Percentiles rank a stretch among this genome's conserved stretches.
Conservation (phyloP, 1,140 invertebrate genomes). For the Drosophila sp. region DNA sequence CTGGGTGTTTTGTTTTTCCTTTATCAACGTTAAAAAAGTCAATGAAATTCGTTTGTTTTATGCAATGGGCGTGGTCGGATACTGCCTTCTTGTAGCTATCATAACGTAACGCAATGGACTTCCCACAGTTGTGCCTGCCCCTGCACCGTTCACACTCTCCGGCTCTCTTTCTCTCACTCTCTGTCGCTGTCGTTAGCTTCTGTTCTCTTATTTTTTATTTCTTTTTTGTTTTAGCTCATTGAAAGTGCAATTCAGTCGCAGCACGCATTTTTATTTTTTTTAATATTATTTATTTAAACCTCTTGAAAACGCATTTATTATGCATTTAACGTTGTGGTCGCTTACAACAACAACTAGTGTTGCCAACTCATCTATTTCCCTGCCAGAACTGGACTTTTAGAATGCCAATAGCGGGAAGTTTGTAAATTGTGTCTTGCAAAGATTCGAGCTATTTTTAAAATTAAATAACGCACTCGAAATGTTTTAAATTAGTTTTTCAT, state of each 20-base stretch:
- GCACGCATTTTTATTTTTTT: slow-evolving; percentile 74
- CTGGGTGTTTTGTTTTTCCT: not conserved
- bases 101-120: slow-evolving; percentile 26
- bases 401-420: too few species aligned
- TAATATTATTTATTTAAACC: slow-evolving; percentile 56
- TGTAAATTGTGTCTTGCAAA: too few species aligned
- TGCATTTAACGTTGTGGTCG: slow-evolving; percentile 76
- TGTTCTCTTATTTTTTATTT: slow-evolving; percentile 21
- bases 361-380: too few species aligned
- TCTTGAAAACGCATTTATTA: slow-evolving; percentile 75
- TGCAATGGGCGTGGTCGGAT: slow-evolving; percentile 35
- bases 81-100: slow-evolving; percentile 18
- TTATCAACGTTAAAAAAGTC: slow-evolving; percentile 59
- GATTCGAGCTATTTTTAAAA: too few species aligned
- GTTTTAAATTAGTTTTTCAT: too few species aligned
- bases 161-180: slow-evolving; percentile 3
- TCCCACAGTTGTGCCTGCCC: slow-evolving; percentile 17
- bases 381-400: too few species aligned
- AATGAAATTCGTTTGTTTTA: slow-evolving; percentile 53
- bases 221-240: slow-evolving; percentile 73
- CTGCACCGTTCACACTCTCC: not conserved
- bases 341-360: slow-evolving; percentile 44
- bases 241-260: slow-evolving; percentile 73
- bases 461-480: too few species aligned
- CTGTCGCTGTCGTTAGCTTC: not conserved